A percentile compares a stretch with the other conserved stretches of the same genome.
These are phyloP conservation scores for Platycheirus rosarum DNA, from an alignment of 2,888 invertebrate species.

Conservation along the genomic window DNA sequence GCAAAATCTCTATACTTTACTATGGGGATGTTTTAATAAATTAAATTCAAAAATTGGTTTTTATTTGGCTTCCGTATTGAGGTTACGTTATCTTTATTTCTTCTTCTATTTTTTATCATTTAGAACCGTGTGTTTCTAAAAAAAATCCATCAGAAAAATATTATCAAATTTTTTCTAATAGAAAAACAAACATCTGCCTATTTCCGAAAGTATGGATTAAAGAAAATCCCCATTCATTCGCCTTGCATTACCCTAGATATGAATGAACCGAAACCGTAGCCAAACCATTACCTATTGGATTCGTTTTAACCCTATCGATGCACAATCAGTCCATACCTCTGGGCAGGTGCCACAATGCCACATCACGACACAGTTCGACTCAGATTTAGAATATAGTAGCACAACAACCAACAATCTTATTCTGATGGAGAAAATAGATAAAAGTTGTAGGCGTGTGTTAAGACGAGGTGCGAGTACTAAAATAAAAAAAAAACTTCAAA, in stretches of 20 bases:
- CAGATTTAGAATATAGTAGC: slow-evolving; percentile 48
- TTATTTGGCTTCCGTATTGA: too few species aligned
- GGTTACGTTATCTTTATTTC: too few species aligned
- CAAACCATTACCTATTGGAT: slow-evolving; percentile 32
- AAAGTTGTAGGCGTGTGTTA: slow-evolving; percentile 66
- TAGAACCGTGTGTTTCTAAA: slow-evolving; percentile 32
- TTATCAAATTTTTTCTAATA: slow-evolving; percentile 3
- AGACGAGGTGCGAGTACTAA: slow-evolving; percentile 59
- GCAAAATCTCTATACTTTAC: too few species aligned
- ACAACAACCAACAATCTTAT: too few species aligned
- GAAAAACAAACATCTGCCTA: slow-evolving; percentile 46
- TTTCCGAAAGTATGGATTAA: slow-evolving; percentile 34
- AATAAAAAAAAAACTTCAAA: slow-evolving; percentile 41
- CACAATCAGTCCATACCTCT: slow-evolving; percentile 59
- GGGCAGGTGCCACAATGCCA: slow-evolving; percentile 67
- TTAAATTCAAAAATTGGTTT: too few species aligned
- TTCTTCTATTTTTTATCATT: slow-evolving; percentile 1
- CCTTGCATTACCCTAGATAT: slow-evolving; percentile 17
- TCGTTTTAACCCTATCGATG: slow-evolving; percentile 73
- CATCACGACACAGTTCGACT: slow-evolving; percentile 42
- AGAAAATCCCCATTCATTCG: slow-evolving; percentile 50
- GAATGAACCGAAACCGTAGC: slow-evolving; percentile 62
- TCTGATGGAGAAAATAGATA: slow-evolving; percentile 58
- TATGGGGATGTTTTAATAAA: too few species aligned
- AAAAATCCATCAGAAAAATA: slow-evolving; percentile 17